Percentiles rank a stretch among this genome's conserved stretches.
These are phyloP conservation scores for Drosophila virilis DNA, from an alignment of 1,140 invertebrate genomes.

Conservation along the genomic window DNA sequence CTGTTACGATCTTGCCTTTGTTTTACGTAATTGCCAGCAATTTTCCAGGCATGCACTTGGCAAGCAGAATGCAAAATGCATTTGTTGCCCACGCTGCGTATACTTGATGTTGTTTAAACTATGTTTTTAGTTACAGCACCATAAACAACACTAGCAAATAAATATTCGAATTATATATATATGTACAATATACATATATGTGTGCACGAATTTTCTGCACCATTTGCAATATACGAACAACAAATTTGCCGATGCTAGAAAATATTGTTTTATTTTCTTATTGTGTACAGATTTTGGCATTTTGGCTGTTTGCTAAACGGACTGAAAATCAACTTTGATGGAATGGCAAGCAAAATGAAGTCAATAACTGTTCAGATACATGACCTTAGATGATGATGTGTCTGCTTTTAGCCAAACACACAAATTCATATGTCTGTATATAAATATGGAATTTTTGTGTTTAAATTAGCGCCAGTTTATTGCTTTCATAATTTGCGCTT, in stretches of 20 bases:
- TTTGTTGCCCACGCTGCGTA: conserved; percentile 56
- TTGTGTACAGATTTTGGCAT: conserved; percentile 23
- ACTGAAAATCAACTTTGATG: conserved; percentile 65
- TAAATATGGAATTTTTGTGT: conserved; percentile 62
- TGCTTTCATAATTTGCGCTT: conserved; percentile 52
- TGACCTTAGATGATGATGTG: conserved; percentile 55
- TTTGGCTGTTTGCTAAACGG: conserved; percentile 67
- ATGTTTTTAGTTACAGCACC: conserved; percentile 63
- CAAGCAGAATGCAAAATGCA: conserved; percentile 51
- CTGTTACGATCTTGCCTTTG: conserved; percentile 12
- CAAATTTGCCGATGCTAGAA: conserved; percentile 18
- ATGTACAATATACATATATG: conserved; percentile 25
- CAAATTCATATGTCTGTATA: conserved; percentile 2
- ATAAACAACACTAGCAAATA: conserved; percentile 54
- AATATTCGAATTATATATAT: conserved; percentile 37
- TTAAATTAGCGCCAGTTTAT: conserved; percentile 63
- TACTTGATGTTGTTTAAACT: conserved; percentile 55
- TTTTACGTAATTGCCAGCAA: conserved; percentile 30
- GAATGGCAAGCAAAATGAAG: conserved; percentile 68
- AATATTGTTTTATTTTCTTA: conserved; percentile 12
- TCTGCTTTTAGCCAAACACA: conserved; percentile 20
- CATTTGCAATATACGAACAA: conserved; percentile 49
- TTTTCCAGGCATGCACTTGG: conserved; percentile 19
- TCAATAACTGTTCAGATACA: conserved; percentile 66
- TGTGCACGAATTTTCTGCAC: conserved; percentile 20